phyloP scores from a whole-genome alignment of 2,888 invertebrate species.

The Agrotis clavis region DNA sequence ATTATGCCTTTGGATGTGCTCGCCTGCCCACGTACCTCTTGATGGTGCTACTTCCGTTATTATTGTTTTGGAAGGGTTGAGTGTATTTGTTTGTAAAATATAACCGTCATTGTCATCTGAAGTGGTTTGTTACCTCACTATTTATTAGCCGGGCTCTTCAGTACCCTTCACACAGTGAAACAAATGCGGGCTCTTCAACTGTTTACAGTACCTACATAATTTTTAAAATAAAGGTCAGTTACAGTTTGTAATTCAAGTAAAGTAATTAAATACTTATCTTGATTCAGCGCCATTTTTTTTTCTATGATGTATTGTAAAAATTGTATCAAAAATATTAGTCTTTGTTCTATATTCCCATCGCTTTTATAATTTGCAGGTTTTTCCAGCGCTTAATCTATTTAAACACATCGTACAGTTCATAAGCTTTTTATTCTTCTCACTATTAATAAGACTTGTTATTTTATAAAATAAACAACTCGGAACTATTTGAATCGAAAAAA shows the following conservation, averaged over 20 bases:
- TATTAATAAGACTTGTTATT: slow-evolving; percentile 34
- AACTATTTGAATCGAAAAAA: slow-evolving; percentile 54
- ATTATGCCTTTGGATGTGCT: slow-evolving; percentile 41
- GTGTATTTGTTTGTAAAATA: slow-evolving; percentile 49
- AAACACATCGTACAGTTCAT: slow-evolving; percentile 28
- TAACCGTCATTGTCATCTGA: slow-evolving; percentile 49
- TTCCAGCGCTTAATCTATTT: slow-evolving; percentile 32
- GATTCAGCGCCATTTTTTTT: slow-evolving; percentile 4
- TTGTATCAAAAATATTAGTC: slow-evolving; percentile 18
- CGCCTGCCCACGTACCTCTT: slow-evolving; percentile 29
- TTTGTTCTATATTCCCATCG: slow-evolving; percentile 43
- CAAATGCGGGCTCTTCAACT: slow-evolving; percentile 14
- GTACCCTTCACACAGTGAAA: slow-evolving; percentile 9
- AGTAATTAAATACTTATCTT: background rate
- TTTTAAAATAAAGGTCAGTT: slow-evolving; percentile 3
- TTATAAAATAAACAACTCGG: slow-evolving; percentile 25
- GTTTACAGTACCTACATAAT: slow-evolving; percentile 4
- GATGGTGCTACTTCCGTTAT: slow-evolving; percentile 49
- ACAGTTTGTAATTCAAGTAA: slow-evolving; percentile 5
- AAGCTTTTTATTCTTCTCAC: slow-evolving; percentile 23
- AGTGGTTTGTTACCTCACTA: slow-evolving; percentile 54
- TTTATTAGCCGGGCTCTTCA: slow-evolving; percentile 43
- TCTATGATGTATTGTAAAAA: slow-evolving; percentile 4
- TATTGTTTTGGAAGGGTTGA: slow-evolving; percentile 56
- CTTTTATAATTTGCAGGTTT: slow-evolving; percentile 22